phyloP scores from a whole-genome alignment of 2,113 vertebrate genomes.

The Protomyctophum bolini region DNA sequence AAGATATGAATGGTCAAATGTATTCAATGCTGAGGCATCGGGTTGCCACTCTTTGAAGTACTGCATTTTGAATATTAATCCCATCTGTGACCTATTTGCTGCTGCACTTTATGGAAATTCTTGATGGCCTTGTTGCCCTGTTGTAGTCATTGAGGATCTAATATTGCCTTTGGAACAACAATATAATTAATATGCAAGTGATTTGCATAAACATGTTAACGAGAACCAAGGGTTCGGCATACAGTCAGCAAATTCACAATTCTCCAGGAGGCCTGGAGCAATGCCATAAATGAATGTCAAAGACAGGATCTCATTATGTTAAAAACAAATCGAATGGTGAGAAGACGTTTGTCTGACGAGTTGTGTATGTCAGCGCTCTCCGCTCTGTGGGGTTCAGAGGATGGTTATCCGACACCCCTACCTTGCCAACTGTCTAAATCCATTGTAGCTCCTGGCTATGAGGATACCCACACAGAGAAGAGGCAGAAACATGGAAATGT shows the following conservation, averaged over 20 bases:
- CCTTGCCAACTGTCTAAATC: conserved; percentile 71
- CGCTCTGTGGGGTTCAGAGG: conserved; percentile 57
- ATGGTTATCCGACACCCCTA: conserved; percentile 64
- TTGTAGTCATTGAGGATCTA: conserved; percentile 43
- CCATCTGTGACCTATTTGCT: conserved; percentile 76
- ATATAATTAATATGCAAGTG: conserved; percentile 51
- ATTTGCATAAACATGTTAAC: conserved; percentile 33
- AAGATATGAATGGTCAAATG: conserved; percentile 69
- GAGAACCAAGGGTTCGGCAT: conserved; percentile 19
- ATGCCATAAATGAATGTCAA: conserved; percentile 43
- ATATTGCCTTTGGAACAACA: conserved; percentile 53
- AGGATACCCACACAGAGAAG: conserved; percentile 49
- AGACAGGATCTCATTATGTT: conserved; percentile 51
- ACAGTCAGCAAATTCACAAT: background rate
- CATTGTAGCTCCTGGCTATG: conserved; percentile 65
- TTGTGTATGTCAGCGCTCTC: conserved; percentile 59
- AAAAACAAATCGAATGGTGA: conserved; percentile 39
- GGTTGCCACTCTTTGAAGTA: conserved; percentile 71
- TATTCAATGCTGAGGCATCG: conserved; percentile 60
- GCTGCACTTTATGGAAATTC: conserved; percentile 72
- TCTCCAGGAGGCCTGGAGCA: conserved; percentile 31
- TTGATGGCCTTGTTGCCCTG: conserved; percentile 60
- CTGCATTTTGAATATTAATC: conserved; percentile 71
- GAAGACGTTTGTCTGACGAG: conserved; percentile 69
- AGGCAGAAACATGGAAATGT: conserved; percentile 70